Conservation (phyloP, 2,113 vertebrate species). For the Xenopus borealis region DNA sequence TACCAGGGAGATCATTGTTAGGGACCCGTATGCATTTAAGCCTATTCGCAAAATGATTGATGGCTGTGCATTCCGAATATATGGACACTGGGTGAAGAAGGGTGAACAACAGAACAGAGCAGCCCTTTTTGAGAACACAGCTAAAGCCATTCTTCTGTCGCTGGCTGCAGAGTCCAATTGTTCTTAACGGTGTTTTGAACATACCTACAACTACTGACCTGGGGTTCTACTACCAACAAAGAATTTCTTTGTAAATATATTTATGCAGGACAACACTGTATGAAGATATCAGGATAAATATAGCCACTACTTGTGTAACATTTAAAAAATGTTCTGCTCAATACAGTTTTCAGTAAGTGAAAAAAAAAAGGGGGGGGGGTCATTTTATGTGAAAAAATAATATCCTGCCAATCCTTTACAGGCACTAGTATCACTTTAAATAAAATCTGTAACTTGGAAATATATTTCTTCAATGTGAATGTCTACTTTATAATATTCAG, state of each 20-base stretch:
- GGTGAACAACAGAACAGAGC: conserved; percentile 95
- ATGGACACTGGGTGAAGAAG: conserved; percentile 98
- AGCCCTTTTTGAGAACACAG: conserved; percentile 93
- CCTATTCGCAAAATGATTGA: conserved; percentile 91
- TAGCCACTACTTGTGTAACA: too few species aligned
- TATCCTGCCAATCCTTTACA: too few species aligned
- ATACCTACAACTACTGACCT: neutral
- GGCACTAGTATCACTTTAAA: too few species aligned
- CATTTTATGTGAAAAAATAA: too few species aligned
- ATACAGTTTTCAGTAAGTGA: too few species aligned
- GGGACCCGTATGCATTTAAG: conserved; percentile 87
- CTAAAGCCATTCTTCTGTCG: conserved; percentile 86
- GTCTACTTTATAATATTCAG: too few species aligned
- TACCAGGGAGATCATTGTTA: conserved; percentile 82
- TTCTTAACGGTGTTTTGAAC: conserved; percentile 43
- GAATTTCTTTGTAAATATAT: conserved; percentile 37
- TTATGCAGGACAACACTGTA: neutral
- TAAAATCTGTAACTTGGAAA: too few species aligned
- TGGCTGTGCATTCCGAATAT: conserved; percentile 91
- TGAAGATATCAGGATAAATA: too few species aligned
- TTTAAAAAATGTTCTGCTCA: too few species aligned
- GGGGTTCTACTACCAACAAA: neutral
- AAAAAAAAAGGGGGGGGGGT: too few species aligned
- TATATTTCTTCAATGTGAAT: too few species aligned
- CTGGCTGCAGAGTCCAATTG: conserved; percentile 66